Percentiles rank a stretch among this genome's conserved stretches.
Conservation (phyloP, 2,113 vertebrate species). For the Azemiops feae region DNA sequence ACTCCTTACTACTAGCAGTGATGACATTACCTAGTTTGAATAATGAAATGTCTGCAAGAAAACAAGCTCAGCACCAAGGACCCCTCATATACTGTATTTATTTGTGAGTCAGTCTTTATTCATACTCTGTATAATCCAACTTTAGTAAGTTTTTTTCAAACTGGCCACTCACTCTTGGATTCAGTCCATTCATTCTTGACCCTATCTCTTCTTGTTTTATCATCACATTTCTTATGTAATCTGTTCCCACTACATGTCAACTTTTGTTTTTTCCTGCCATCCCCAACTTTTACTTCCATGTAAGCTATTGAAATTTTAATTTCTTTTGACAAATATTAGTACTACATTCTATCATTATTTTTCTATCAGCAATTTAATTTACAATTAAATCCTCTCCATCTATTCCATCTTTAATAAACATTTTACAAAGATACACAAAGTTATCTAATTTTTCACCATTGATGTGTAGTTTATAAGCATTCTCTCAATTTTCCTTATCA, state of each 20-base stretch:
- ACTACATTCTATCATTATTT: not conserved
- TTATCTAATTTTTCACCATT: not conserved
- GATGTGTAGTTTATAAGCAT: not conserved
- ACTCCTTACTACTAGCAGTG: not conserved
- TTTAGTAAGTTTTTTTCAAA: not conserved
- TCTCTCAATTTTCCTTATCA: not conserved
- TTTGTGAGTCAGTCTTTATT: not conserved
- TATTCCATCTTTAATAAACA: not conserved
- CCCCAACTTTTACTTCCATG: not conserved
- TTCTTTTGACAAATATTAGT: not conserved
- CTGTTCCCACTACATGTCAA: not conserved
- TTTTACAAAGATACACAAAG: not conserved
- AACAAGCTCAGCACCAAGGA: not conserved
- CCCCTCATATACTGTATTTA: not conserved
- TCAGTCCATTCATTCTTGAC: not conserved
- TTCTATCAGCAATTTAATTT: not conserved
- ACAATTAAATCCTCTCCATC: not conserved
- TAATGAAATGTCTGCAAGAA: not conserved
- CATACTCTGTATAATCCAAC: not conserved
- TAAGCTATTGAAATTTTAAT: not conserved
- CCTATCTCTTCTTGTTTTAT: not conserved
- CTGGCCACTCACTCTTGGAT: not conserved
- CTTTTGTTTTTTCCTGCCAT: not conserved
- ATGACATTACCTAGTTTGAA: not conserved
- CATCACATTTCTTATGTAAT: not conserved